Evolutionary conservation across 2,797 vertebrate species (phyloP), one percentile per base, ranked within the genome.

Genomic region (Xiphophorus birchmanni): DNA sequence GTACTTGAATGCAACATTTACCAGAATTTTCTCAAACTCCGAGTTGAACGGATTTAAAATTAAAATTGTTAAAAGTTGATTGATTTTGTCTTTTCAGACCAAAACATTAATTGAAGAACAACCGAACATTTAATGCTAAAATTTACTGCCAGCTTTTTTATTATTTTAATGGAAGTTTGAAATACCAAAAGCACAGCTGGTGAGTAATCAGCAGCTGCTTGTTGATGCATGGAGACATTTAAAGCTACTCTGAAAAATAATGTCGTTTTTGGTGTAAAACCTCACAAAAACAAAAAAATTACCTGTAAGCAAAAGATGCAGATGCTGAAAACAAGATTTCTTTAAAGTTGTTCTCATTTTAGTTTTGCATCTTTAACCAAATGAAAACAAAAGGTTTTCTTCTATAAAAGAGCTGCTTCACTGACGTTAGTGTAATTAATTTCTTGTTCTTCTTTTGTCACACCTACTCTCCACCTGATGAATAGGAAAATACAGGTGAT

Each of bases 401-500:
- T 72, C 26, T 72, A 45, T 47, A 72, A 47, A 42, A n/a, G 26
- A 72, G 45, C 69, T 45, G 69, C 42, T 47, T 72, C 42, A 45
- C 69, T 72, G 44, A 72, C 8, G 42, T 72, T 72, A 72, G 69
- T 89, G 74, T 84, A 83, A 88, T 88, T 76, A 84, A 87, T 91
- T 90, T 74, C 86, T 87, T 72, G 69, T 91, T 86, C 87, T 88
- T 91, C 87, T 91, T 86, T 84, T 88, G 84, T 78, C 76, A 86
- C 73, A 86, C 48, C 77, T 35, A 79, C 83, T 88, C 69, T 65
- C 77, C 85, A 90, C 84, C 88, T 87, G 88, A 85, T 80, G 85
- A 86, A 83, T 92, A 90, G 90, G 91, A 90, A 88, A 83, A 82
- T n/a, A 80, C 89, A 92, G 91, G 89, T 92, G 91, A 92, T 86